Base-by-base conservation (phyloP, 2,888 invertebrate species). In the Theodoxus fluviatilis region DNA sequence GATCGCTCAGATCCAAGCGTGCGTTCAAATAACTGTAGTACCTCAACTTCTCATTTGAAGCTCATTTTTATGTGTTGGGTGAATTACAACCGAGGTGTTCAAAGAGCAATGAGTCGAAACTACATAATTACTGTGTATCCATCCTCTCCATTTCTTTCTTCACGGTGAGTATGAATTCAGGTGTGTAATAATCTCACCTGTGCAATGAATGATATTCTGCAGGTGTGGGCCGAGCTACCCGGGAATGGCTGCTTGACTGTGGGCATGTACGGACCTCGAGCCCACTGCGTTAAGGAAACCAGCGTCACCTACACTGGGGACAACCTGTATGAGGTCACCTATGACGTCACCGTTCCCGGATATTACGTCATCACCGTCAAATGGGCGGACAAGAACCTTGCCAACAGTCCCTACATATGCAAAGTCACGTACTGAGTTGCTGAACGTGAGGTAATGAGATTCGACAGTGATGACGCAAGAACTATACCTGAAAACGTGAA, bases 261-360 rank as follows among this genome's bases (percentile, higher is more conserved):
- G 31, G 79, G 77, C 35, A 78, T 86, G 1, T 78, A 72, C 28
- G 84, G 86, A 18, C 81, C 85, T 25, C 76, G 79, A 2, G 73
- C 79, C 1, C 76, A 79, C 63, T 74, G 76, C 4, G 84, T 86
- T 0, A 71, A 75, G 4, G 83, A 83, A 69, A 83, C 84, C n/a
- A 79, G 77, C 12, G 80, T 86, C 4, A 74, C 79, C 9, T 85
- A 84, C 76, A 83, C 81, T 3, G 85, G 84, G 40, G 83, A 84
- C 69, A 79, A 84, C 70, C 68, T 83, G 25, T 85, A 86, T 71
- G 85, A 85, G 72, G 80, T 86, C 63, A 78, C 77, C 1, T 86
- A 83, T 71, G 81, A 80, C 74, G 86, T 86, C 37, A 78, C 80
- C 22, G 74, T 78, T 33, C 84, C 84, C 15, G 86, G 86, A 7